phyloP scores from a whole-genome alignment of 2,888 invertebrate species.

The Chironomus riparius region DNA sequence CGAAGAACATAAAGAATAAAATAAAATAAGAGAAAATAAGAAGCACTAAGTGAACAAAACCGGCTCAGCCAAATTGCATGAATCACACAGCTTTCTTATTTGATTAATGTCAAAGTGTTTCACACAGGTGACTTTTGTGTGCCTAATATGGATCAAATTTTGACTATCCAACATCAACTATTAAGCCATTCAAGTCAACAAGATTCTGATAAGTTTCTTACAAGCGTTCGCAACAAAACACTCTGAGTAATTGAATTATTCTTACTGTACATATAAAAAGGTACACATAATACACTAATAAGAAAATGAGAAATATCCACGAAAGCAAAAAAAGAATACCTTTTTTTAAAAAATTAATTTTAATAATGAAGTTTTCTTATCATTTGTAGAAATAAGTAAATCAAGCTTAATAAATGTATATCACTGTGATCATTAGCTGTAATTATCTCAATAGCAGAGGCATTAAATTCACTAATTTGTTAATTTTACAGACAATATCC shows the following conservation, averaged over 20 bases:
- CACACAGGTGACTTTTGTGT: not conserved
- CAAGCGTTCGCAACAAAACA: not conserved
- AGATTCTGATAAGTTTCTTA: not conserved
- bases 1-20: not conserved
- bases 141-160: not conserved
- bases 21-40: not conserved
- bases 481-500: not conserved
- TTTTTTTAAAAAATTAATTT: not conserved
- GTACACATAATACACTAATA: slow-evolving; percentile 8
- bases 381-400: not conserved
- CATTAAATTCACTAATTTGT: too few relatives aligned
- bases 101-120: not conserved
- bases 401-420: too few relatives aligned
- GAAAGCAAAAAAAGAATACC: slow-evolving; percentile 13
- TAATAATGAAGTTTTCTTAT: not conserved
- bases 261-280: not conserved
- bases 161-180: not conserved
- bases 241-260: not conserved
- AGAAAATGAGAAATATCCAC: slow-evolving; percentile 19
- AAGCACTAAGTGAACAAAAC: not conserved
- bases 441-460: too few relatives aligned
- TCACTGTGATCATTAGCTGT: too few relatives aligned
- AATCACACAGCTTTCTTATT: not conserved
- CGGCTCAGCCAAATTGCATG: not conserved
- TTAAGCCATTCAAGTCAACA: not conserved